A percentile compares a stretch with the other conserved stretches of the same genome.
phyloP scores from a whole-genome alignment of 2,113 vertebrate genomes.

The Romanogobio albipinnatus region DNA sequence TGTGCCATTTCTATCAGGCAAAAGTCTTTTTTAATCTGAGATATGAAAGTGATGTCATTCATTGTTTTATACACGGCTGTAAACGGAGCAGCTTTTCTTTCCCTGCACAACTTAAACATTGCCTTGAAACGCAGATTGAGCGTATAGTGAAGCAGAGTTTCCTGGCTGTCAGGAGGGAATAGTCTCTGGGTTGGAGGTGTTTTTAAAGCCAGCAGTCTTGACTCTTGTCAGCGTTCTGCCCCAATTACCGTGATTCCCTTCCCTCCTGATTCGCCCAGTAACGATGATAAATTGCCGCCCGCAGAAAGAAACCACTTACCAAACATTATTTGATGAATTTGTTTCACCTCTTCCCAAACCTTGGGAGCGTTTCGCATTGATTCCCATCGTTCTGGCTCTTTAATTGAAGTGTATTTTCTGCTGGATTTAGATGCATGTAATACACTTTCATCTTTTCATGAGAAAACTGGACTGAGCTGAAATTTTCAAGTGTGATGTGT shows the following conservation, averaged over 20 bases:
- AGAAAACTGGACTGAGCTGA: background rate
- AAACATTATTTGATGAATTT: conserved; percentile 39
- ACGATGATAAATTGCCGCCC: conserved; percentile 54
- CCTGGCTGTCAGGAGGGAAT: background rate
- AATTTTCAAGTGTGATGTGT: background rate
- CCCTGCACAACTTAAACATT: background rate
- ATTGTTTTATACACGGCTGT: background rate
- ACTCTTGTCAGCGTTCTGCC: conserved; percentile 49
- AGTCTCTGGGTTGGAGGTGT: background rate
- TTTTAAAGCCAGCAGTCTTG: conserved; percentile 16
- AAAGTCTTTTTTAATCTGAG: background rate
- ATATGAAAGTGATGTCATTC: background rate
- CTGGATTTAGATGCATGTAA: background rate
- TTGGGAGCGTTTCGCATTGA: conserved; percentile 31
- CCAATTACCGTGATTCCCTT: conserved; percentile 55
- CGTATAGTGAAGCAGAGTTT: background rate
- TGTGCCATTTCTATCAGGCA: background rate
- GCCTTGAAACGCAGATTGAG: background rate
- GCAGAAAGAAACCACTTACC: conserved; percentile 14
- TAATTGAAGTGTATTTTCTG: conserved; percentile 3
- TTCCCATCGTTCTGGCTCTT: background rate
- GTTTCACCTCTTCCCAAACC: conserved; percentile 36
- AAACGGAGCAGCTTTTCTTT: background rate
- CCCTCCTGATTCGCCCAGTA: conserved; percentile 46
- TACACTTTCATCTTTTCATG: background rate